A percentile compares a stretch with the other conserved stretches of the same genome.
phyloP scores from a whole-genome alignment of 2,888 invertebrate genomes.

The Nematopogon swammerdamellus region DNA sequence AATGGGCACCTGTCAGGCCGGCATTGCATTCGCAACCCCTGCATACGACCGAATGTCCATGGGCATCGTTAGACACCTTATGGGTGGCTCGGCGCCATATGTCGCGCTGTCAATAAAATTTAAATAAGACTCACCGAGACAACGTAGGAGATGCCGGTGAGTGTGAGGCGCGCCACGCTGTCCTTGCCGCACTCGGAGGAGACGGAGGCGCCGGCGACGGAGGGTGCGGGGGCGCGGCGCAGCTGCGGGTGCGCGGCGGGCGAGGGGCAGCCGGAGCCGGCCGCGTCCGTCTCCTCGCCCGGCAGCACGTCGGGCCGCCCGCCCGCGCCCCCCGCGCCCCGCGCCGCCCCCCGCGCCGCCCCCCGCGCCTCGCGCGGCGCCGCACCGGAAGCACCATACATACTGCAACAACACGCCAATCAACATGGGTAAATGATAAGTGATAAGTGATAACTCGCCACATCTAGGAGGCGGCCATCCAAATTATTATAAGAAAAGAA shows the following conservation, averaged over 20 bases:
- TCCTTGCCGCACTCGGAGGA: constrained; percentile 62
- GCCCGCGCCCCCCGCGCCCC: constrained; percentile 35
- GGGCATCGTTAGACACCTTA: no score
- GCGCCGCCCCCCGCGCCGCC: constrained; percentile 50
- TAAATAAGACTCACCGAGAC: constrained; percentile 62
- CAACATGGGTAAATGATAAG: no score
- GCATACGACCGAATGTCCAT: no score
- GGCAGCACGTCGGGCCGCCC: constrained; percentile 11
- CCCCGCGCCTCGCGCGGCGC: constrained; percentile 31
- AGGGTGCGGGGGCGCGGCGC: constrained; percentile 33
- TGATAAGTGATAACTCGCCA: no score
- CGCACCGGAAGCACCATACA: constrained; percentile 54
- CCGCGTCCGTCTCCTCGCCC: constrained; percentile 47
- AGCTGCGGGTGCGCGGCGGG: constrained; percentile 25
- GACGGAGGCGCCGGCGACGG: constrained; percentile 36
- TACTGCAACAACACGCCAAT: constrained; percentile 25
- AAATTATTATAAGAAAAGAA: no score
- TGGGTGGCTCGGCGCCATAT: no score
- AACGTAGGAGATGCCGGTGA: constrained; percentile 75
- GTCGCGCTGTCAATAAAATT: no score
- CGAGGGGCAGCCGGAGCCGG: constrained; percentile 43
- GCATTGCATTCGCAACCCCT: no score
- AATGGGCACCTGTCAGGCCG: no score
- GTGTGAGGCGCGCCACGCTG: constrained; percentile 79
- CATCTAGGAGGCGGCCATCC: no score